These are phyloP conservation scores for Lepidurus couesii DNA, from an alignment of 1,140 invertebrate species.

Conservation along the genomic window DNA sequence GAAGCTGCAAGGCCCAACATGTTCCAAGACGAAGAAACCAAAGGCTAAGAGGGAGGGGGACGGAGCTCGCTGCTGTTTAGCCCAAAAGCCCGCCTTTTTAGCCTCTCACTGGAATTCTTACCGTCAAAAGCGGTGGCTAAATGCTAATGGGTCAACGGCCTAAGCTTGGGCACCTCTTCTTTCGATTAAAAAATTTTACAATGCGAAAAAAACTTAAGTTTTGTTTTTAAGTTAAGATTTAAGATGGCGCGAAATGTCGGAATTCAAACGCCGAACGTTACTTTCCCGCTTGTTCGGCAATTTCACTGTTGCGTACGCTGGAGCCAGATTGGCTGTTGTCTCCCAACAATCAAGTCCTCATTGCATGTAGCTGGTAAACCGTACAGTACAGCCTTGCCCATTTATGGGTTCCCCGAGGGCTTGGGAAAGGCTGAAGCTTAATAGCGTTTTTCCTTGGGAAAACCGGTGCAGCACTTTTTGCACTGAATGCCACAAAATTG, in stretches of 20 bases:
- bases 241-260: neutral
- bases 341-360: too few species aligned
- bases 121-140: neutral
- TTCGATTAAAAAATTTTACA: too few species aligned
- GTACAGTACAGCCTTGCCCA: neutral
- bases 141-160: neutral
- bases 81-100: conserved; percentile 3
- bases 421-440: neutral
- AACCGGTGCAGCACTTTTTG: too few species aligned
- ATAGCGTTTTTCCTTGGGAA: too few species aligned
- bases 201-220: too few species aligned
- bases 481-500: too few species aligned
- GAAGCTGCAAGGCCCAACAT: conserved; percentile 8
- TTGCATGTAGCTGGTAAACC: too few species aligned
- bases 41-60: neutral
- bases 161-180: neutral
- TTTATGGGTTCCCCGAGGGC: neutral
- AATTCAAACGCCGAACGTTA: neutral
- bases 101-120: neutral
- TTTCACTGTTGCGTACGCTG: neutral
- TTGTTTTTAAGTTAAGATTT: neutral
- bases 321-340: too few species aligned
- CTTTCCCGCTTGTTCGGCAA: neutral
- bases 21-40: neutral
- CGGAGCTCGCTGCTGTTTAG: neutral